Conservation (phyloP, 2,888 invertebrate genomes). For the Drosophila prolongata region DNA sequence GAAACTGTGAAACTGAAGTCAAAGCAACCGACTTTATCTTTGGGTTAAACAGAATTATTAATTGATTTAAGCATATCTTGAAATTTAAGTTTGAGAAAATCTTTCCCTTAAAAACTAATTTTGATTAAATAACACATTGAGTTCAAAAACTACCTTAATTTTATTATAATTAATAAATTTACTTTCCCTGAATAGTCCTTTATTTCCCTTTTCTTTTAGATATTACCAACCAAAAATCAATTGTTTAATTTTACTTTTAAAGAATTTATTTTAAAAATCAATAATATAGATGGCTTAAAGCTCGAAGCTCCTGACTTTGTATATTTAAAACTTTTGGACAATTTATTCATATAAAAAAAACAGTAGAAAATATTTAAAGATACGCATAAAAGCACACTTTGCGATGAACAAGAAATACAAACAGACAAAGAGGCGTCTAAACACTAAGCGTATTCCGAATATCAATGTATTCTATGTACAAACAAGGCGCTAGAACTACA, state of each 20-base stretch:
- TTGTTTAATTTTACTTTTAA: not conserved
- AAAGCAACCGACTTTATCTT: not conserved
- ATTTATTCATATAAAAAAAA: not conserved
- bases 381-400: not conserved
- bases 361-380: not conserved
- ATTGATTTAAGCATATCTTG: too few relatives aligned
- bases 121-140: too few relatives aligned
- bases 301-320: not conserved
- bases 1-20: not conserved
- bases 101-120: too few relatives aligned
- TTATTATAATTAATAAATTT: too few relatives aligned
- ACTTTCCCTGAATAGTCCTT: too few relatives aligned
- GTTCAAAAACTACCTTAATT: too few relatives aligned
- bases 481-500: constrained; percentile 31
- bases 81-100: too few relatives aligned
- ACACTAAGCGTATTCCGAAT: constrained; percentile 30
- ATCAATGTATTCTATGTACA: constrained; percentile 36
- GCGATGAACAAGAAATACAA: constrained; percentile 1
- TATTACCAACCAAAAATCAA: not conserved
- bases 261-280: constrained; percentile 1
- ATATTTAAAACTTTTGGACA: constrained; percentile 4
- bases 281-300: not conserved
- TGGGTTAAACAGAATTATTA: too few relatives aligned
- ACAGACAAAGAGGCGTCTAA: constrained; percentile 4
- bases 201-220: too few relatives aligned